These are phyloP conservation scores for Onychomys arenicola DNA, from an alignment of 2,797 vertebrate species.

Conservation along the genomic window DNA sequence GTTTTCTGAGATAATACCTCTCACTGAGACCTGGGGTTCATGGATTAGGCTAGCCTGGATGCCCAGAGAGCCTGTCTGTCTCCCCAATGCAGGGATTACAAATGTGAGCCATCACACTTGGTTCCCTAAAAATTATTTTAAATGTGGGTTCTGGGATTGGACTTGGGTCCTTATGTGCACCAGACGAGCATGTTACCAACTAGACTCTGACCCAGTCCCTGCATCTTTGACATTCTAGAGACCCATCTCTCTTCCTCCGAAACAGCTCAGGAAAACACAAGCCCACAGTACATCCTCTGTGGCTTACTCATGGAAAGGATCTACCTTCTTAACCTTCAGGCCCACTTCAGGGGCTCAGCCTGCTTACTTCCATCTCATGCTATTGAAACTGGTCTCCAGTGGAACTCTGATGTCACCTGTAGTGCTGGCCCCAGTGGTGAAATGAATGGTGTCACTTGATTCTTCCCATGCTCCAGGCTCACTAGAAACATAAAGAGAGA, in stretches of 20 bases:
- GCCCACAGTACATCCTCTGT: not conserved
- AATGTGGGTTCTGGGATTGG: not conserved
- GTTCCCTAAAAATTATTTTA: not conserved
- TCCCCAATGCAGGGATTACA: not conserved
- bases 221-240: slow-evolving; percentile 17
- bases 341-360: not conserved
- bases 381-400: not conserved
- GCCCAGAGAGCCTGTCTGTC: not conserved
- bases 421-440: not conserved
- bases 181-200: not conserved
- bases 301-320: not conserved
- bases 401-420: not conserved
- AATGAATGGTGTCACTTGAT: not conserved
- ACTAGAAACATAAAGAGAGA: slow-evolving; percentile 62
- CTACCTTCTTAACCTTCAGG: not conserved
- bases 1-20: not conserved
- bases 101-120: not conserved
- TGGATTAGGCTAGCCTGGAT: not conserved
- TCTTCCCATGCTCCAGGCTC: slow-evolving; percentile 66
- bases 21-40: not conserved
- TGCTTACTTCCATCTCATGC: not conserved
- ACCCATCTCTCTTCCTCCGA: not conserved
- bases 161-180: not conserved
- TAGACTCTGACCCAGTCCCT: not conserved
- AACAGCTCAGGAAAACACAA: not conserved